Percentiles rank a stretch among this genome's conserved stretches.
phyloP scores from a whole-genome alignment of 2,797 vertebrate genomes.

The Coracias cyanogaster region DNA sequence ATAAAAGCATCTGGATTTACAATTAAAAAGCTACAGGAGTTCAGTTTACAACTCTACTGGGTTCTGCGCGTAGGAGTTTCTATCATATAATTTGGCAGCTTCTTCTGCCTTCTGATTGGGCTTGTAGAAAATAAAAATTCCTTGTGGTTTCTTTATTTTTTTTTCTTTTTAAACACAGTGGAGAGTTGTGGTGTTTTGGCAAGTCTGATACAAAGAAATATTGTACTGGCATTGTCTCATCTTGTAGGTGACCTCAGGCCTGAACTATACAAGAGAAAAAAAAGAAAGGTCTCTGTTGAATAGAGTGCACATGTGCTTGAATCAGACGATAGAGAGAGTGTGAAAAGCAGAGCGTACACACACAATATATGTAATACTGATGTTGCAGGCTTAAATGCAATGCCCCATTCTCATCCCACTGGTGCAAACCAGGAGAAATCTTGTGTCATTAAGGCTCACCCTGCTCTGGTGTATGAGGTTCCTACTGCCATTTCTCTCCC shows the following conservation, averaged over 20 bases:
- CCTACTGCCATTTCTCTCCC: neutral
- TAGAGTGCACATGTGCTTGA: slow-evolving; percentile 48
- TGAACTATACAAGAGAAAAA: slow-evolving; percentile 45
- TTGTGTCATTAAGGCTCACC: neutral
- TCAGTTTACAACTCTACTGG: slow-evolving; percentile 65
- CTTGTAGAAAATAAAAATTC: slow-evolving; percentile 80
- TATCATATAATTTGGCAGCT: slow-evolving; percentile 70
- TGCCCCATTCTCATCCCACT: neutral
- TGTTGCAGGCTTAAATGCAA: neutral
- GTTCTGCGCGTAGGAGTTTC: slow-evolving; percentile 65
- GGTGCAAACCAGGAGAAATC: neutral
- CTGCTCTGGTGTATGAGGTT: neutral
- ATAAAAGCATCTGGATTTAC: slow-evolving; percentile 81
- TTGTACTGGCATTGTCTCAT: slow-evolving; percentile 58
- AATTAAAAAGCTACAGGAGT: slow-evolving; percentile 72
- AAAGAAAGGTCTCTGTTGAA: slow-evolving; percentile 61
- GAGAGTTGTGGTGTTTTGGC: slow-evolving; percentile 61
- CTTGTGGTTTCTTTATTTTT: slow-evolving; percentile 62
- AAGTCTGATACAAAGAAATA: slow-evolving; percentile 59
- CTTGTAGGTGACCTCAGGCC: slow-evolving; percentile 61
- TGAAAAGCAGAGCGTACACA: slow-evolving; percentile 29
- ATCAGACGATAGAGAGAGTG: slow-evolving; percentile 42
- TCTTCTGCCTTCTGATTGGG: slow-evolving; percentile 54
- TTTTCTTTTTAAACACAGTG: slow-evolving; percentile 6
- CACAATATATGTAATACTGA: neutral